A percentile compares a stretch with the other conserved stretches of the same genome.
These are phyloP conservation scores for Ceyx cyanopectus DNA, from an alignment of 2,113 vertebrate genomes.

Conservation along the genomic window DNA sequence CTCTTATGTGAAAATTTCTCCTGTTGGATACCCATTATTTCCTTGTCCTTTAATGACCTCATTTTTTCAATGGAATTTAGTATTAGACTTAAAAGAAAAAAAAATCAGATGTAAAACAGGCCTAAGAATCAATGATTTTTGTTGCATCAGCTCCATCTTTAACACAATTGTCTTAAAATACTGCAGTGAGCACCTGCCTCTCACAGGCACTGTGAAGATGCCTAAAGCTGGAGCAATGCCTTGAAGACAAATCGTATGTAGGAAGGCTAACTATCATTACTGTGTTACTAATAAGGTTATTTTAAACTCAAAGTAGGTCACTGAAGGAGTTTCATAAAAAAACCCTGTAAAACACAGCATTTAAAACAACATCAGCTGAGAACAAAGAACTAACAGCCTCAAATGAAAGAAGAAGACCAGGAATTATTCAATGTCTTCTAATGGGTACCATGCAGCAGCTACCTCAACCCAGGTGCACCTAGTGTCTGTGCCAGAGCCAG, in stretches of 20 bases:
- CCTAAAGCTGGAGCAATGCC: neutral
- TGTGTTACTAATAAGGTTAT: conserved; percentile 52
- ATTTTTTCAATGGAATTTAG: neutral
- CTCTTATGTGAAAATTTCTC: neutral
- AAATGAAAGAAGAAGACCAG: neutral
- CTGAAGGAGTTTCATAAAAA: conserved; percentile 18
- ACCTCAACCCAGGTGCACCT: rapidly evolving
- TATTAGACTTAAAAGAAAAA: neutral
- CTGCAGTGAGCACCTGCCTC: neutral
- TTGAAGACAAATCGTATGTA: neutral
- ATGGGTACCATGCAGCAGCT: neutral
- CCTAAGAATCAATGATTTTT: neutral
- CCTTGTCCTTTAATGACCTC: neutral
- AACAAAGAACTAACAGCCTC: neutral
- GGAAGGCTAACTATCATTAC: conserved; percentile 33
- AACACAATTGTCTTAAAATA: conserved; percentile 4
- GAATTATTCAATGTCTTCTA: neutral
- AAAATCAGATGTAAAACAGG: neutral
- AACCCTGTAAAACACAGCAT: neutral
- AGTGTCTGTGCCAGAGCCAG: neutral
- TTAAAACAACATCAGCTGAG: neutral
- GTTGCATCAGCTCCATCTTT: neutral
- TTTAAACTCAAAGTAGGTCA: conserved; percentile 59
- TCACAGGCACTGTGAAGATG: neutral
- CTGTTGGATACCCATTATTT: neutral